These are phyloP conservation scores for Malthinus seriepunctatus DNA, from an alignment of 2,888 invertebrate species.

Conservation along the genomic window DNA sequence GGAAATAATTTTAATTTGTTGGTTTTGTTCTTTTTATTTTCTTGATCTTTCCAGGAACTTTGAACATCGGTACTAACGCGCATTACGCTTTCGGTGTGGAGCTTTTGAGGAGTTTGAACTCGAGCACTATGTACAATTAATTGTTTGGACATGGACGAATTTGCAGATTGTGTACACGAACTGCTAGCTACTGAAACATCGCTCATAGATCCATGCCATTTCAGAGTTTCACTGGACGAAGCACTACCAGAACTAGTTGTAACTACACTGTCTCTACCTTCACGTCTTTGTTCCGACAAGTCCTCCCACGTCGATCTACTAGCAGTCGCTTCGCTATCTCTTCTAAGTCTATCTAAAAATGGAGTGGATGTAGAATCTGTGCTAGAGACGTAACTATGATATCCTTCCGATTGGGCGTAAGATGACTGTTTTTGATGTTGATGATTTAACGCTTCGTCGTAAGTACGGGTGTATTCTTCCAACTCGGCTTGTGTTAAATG, in stretches of 20 bases:
- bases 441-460: slow-evolving; percentile 58
- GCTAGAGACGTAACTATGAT: slow-evolving; percentile 79
- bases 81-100: slow-evolving; percentile 76
- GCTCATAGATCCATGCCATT: slow-evolving; percentile 78
- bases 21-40: slow-evolving; percentile 52
- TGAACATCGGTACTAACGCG: slow-evolving; percentile 58
- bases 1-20: slow-evolving; percentile 68
- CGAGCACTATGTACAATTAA: slow-evolving; percentile 77
- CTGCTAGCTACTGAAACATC: slow-evolving; percentile 69
- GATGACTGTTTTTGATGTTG: slow-evolving; percentile 74
- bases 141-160: slow-evolving; percentile 56
- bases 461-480: slow-evolving; percentile 64
- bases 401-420: slow-evolving; percentile 79
- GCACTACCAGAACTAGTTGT: slow-evolving; percentile 65
- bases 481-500: slow-evolving; percentile 38
- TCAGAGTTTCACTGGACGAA: slow-evolving; percentile 76
- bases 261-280: slow-evolving; percentile 66
- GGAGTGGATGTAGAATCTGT: slow-evolving; percentile 77
- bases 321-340: slow-evolving; percentile 63
- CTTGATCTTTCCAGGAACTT: slow-evolving; percentile 48
- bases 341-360: slow-evolving; percentile 71
- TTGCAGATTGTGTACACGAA: slow-evolving; percentile 57
- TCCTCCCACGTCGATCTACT: slow-evolving; percentile 54
- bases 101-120: slow-evolving; percentile 76
- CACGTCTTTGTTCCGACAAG: slow-evolving; percentile 43